Percentiles rank a stretch among this genome's conserved stretches.
Conservation (phyloP, 1,140 invertebrate genomes). For the Hylaeus volcanicus region DNA sequence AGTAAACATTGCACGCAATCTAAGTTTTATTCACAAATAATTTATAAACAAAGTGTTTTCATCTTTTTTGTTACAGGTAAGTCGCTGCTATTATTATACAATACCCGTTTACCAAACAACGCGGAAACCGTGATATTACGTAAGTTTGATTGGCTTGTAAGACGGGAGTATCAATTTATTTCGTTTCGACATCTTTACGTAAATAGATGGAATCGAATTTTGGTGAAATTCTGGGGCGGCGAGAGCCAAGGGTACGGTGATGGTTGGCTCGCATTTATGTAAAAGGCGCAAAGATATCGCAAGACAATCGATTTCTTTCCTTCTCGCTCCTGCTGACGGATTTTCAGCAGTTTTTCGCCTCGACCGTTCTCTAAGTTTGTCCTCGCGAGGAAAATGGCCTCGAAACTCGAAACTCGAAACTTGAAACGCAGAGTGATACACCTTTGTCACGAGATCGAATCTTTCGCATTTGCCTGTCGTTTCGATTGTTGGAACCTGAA, state of each 20-base stretch:
- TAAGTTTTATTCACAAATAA: not conserved
- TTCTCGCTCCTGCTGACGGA: slow-evolving; percentile 14
- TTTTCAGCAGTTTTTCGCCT: slow-evolving; percentile 15
- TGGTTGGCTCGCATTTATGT: slow-evolving; percentile 11
- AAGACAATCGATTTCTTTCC: slow-evolving; percentile 43
- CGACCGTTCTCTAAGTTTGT: slow-evolving; percentile 29
- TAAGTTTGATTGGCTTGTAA: not conserved
- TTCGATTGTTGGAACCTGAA: not conserved
- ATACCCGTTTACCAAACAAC: not conserved
- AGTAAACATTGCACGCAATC: not conserved
- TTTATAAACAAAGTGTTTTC: not conserved
- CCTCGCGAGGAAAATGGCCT: not conserved
- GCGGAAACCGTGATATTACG: not conserved
- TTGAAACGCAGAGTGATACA: slow-evolving; percentile 29
- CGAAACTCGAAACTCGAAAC: not conserved
- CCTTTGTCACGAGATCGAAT: not conserved
- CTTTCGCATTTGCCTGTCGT: no score
- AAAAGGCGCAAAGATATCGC: slow-evolving; percentile 44
- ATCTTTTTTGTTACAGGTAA: slow-evolving; percentile 45
- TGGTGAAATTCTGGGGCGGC: not conserved
- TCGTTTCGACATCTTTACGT: no score
- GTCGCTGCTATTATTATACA: not conserved
- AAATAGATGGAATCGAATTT: no score
- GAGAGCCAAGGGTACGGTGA: not conserved
- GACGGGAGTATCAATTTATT: no score